Percentiles rank a stretch among this genome's conserved stretches.
phyloP scores from a whole-genome alignment of 2,888 invertebrate genomes.

The Scotopteryx bipunctaria region DNA sequence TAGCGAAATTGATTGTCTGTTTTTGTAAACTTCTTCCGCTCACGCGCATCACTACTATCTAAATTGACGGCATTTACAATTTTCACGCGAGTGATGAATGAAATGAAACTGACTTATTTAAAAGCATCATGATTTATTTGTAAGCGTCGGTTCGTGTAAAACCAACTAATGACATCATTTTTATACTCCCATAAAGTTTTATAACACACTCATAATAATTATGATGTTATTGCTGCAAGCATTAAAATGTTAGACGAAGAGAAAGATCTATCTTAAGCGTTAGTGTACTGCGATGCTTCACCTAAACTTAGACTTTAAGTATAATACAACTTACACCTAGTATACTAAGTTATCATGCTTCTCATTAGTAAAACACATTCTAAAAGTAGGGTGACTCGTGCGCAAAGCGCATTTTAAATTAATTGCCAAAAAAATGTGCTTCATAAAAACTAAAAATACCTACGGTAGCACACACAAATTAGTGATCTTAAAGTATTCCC shows the following conservation, averaged over 20 bases:
- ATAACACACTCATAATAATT: slow-evolving; percentile 16
- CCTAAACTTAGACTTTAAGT: too few species aligned
- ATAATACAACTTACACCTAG: background rate
- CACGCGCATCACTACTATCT: background rate
- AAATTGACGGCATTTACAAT: background rate
- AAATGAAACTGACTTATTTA: slow-evolving; percentile 9
- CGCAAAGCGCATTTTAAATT: slow-evolving; percentile 4
- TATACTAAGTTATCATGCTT: background rate
- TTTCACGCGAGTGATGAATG: slow-evolving; percentile 6
- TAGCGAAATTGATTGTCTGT: slow-evolving; percentile 11
- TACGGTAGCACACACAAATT: slow-evolving; percentile 7
- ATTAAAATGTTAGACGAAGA: slow-evolving; percentile 29
- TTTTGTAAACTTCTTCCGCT: slow-evolving; percentile 9
- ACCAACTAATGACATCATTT: slow-evolving; percentile 1
- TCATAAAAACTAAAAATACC: background rate
- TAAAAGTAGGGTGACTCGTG: slow-evolving; percentile 6
- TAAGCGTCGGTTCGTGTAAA: background rate
- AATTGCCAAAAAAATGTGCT: background rate
- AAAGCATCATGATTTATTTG: background rate
- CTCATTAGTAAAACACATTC: slow-evolving; percentile 8
- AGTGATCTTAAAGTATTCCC: slow-evolving; percentile 4
- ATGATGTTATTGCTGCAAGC: slow-evolving; percentile 52
- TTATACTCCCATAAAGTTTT: slow-evolving; percentile 21
- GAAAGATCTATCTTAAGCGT: slow-evolving; percentile 20
- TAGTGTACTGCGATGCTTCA: slow-evolving; percentile 11